phyloP scores from a whole-genome alignment of 2,888 invertebrate genomes.

The Melanophora roralis region DNA sequence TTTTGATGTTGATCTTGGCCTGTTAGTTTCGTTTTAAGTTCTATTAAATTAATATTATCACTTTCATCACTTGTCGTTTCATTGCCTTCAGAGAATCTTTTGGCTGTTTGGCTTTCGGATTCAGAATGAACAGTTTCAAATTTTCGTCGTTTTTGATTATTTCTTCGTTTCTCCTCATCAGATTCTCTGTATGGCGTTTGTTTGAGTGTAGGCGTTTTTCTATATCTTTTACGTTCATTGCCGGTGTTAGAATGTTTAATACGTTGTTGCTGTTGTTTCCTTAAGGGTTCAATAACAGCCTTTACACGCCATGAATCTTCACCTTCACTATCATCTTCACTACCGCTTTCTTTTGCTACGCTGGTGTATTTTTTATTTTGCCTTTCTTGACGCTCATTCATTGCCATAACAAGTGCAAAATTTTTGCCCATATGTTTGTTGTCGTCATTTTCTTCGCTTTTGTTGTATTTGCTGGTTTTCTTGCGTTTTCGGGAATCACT shows the following conservation, averaged over 20 bases:
- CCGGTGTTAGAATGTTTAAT: slow-evolving; percentile 6
- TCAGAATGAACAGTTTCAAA: background rate
- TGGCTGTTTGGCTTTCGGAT: background rate
- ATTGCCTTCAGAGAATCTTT: background rate
- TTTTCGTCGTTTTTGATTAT: slow-evolving; percentile 14
- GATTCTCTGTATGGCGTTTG: background rate
- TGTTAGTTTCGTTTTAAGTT: slow-evolving; percentile 49
- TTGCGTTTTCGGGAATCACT: slow-evolving; percentile 26
- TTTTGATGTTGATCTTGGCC: background rate
- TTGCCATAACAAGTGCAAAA: slow-evolving; percentile 49
- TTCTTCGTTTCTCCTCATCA: background rate
- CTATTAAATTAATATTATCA: slow-evolving; percentile 56
- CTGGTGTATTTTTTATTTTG: slow-evolving; percentile 18
- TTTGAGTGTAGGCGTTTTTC: slow-evolving; percentile 7
- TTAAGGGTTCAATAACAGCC: slow-evolving; percentile 46
- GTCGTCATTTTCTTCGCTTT: slow-evolving; percentile 34
- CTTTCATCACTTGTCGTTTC: slow-evolving; percentile 52
- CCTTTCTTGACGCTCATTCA: slow-evolving; percentile 34
- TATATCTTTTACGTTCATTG: slow-evolving; percentile 38
- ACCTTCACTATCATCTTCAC: slow-evolving; percentile 41
- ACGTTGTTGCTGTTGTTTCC: slow-evolving; percentile 28
- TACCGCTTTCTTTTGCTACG: background rate
- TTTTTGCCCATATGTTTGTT: slow-evolving; percentile 53
- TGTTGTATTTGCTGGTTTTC: background rate
- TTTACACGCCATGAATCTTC: slow-evolving; percentile 55